Evolutionary conservation across 1,140 invertebrate species (phyloP), one percentile per base, ranked within the genome.

Genomic region (Frieseomelitta varia): DNA sequence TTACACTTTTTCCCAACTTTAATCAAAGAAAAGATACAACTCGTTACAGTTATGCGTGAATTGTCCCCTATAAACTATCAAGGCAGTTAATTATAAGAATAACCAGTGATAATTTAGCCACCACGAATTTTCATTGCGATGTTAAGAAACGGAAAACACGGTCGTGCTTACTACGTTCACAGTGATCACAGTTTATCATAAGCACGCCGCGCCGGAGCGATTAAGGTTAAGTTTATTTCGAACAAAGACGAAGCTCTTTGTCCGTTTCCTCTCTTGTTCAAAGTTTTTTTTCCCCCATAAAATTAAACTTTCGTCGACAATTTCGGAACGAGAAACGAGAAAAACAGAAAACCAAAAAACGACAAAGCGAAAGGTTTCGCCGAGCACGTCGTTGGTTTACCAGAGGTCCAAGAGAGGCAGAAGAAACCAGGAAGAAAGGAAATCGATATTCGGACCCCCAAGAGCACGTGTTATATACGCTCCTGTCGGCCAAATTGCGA

Each of bases 371-470:
- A 63, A 80, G 77, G 63, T 81, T 77, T 30, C 72, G n/a, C n/a
- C 19, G 14, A 74, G 72, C 72, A 56, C 53, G 53, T 34, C 53
- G 27, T 82, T 89, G 85, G 87, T 83, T 79, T 55, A 69, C 30
- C 53, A 30, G 74, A 56, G 74, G 72, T 81, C 34, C 65, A 27
- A 51, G 53, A 56, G 51, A 56, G n/a, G 77, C 53, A 58, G 21
- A 68, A 53, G 63, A 24, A 78, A 71, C 65, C 56, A 51, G 63
- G 47, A 34, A 85, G 85, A 79, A 81, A 69, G 85, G 61, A 88
- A 79, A 90, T 90, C 88, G 85, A 90, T 89, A 89, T 89, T 81
- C 58, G 76, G 85, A 89, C 82, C 82, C 88, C 88, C 78, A 87
- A 84, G 88, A 80, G 85, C 71, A 85, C 88, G 72, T 83, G 88